Base-by-base conservation (phyloP, 1,140 invertebrate genomes). In the Drosophila triauraria region DNA sequence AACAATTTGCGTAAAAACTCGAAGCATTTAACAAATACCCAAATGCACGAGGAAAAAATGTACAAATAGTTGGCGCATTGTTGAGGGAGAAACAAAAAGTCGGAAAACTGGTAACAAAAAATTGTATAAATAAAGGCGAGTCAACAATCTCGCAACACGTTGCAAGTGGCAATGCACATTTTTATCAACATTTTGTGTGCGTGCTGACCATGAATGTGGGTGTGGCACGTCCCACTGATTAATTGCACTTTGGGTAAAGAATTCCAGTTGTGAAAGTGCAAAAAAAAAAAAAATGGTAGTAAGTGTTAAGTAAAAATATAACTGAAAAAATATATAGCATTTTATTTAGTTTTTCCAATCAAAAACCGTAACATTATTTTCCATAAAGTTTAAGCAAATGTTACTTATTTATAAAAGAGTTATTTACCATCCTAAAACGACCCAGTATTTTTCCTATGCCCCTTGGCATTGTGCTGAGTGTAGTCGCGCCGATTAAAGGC, bases 91-190 rank as follows among this genome's bases (percentile, higher is more conserved):
- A 51, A 47, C 8, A 50, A 53, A 27, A 59, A 58, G 27, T 30
- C 35, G 8, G 58, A 32, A 53, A 54, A 44, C 35, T 48, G 54
- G 27, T 32, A 64, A 27, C 72, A 58, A 75, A 86, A 76, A 62
- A 70, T 76, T 51, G 0, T 43, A 72, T 74, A 78, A 77, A 78
- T 58, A 78, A 71, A 70, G 48, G 75, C 68, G 76, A 79, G 74
- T 81, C 78, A 90, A 90, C 84, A 90, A 90, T 88, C 84, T 90
- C 68, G 80, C 85, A 75, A 90, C 84, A 90, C 85, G 85, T 88
- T 87, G 84, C 84, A 87, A 87, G 80, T 83, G 83, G 80, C 83
- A 86, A 70, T 71, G 77, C 68, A 59, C 58, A 85, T 65, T 87
- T 83, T 87, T 87, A 87, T 90, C 84, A 78, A 78, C 57, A 56